Percentiles rank a stretch among this genome's conserved stretches.
These are phyloP conservation scores for Patella ulyssiponensis DNA, from an alignment of 2,888 invertebrate species.

Conservation along the genomic window DNA sequence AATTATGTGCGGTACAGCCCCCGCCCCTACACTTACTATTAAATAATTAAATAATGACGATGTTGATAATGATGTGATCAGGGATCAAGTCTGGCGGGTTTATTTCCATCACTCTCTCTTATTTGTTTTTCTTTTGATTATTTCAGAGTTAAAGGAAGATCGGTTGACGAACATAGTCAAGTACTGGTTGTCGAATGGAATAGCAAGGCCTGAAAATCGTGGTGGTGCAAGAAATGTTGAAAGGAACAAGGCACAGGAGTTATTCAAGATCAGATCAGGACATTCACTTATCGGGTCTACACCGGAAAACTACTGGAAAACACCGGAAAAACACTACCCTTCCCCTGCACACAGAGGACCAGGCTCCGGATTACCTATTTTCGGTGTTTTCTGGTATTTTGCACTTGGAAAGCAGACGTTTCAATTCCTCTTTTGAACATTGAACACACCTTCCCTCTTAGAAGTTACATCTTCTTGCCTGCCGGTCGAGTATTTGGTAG, in stretches of 20 bases:
- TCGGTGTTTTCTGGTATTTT: slow-evolving; percentile 1
- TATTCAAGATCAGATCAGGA: slow-evolving; percentile 2
- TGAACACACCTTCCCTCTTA: slow-evolving; percentile 12
- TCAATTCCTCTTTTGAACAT: neutral
- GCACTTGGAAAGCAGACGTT: slow-evolving; percentile 11
- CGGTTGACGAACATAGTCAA: neutral
- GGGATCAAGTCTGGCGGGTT: too few species aligned
- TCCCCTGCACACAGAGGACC: neutral
- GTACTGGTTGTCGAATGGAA: neutral
- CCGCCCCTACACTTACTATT: too few species aligned
- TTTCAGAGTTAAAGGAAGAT: neutral
- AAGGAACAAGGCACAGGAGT: neutral
- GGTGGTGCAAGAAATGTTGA: neutral
- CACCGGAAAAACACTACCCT: neutral
- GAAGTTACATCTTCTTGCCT: slow-evolving; percentile 19
- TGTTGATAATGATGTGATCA: too few species aligned
- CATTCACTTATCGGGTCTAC: slow-evolving; percentile 11
- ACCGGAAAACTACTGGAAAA: neutral
- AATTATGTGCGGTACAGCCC: too few species aligned
- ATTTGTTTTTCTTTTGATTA: neutral
- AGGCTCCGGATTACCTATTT: neutral
- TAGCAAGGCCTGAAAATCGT: neutral
- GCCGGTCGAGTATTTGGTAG: slow-evolving; percentile 5
- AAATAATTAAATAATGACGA: too few species aligned
- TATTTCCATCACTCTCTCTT: too few species aligned